Evolutionary conservation across 2,797 vertebrate species (phyloP).

Genomic region (Babyrousa celebensis): DNA sequence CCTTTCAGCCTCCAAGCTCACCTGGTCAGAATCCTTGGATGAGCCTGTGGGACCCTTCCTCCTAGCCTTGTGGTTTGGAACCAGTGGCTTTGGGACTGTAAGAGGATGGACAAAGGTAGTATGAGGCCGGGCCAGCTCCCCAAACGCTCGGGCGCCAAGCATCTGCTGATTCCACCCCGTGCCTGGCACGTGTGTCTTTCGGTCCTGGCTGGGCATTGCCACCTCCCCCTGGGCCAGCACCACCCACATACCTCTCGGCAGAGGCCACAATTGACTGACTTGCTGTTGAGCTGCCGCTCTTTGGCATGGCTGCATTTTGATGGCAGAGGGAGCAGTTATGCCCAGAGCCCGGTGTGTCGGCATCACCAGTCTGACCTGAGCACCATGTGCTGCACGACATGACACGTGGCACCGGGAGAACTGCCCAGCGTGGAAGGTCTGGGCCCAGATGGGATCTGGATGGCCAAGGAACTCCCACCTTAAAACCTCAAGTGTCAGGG

Average conservation of each 20-base stretch:
- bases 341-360: constrained; percentile 6
- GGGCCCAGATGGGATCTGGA: constrained; percentile 72
- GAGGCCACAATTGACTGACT: constrained; percentile 71
- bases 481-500: constrained; percentile 56
- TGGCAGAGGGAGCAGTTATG: constrained; percentile 75
- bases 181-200: constrained; percentile 55
- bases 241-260: constrained; percentile 36
- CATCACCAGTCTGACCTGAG: constrained; percentile 76
- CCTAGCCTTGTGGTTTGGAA: constrained; percentile 85
- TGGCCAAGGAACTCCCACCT: constrained; percentile 59
- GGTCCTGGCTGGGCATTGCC: constrained; percentile 52
- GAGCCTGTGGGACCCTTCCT: constrained; percentile 82
- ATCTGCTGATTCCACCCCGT: constrained; percentile 13
- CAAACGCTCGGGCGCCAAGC: not conserved
- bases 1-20: constrained; percentile 72
- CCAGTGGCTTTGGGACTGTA: constrained; percentile 83
- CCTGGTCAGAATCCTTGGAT: constrained; percentile 85
- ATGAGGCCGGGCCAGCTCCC: constrained; percentile 68
- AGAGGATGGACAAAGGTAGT: constrained; percentile 88
- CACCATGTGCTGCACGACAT: constrained; percentile 61
- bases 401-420: constrained; percentile 60
- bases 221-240: constrained; percentile 69
- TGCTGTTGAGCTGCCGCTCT: constrained; percentile 69
- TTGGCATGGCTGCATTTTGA: constrained; percentile 74
- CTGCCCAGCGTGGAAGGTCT: constrained; percentile 73